Evolutionary conservation across 2,888 invertebrate genomes (phyloP).

Genomic region (Lydus trimaculatus): DNA sequence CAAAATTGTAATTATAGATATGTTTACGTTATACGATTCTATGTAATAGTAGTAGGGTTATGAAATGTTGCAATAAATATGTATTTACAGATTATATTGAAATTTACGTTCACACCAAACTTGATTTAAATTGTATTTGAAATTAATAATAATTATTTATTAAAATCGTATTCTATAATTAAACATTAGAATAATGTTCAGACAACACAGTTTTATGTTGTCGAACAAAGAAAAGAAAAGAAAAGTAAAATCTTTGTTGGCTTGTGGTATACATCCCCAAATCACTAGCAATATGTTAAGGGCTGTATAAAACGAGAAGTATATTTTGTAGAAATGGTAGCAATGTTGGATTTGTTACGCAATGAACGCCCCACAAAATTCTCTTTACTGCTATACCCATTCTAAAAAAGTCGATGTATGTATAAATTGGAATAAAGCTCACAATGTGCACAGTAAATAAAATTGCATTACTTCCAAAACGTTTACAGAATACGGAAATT

Average conservation of each 20-base stretch:
- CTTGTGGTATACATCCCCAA: not conserved
- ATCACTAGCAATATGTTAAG: not conserved
- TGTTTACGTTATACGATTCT: conserved; percentile 25
- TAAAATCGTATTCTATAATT: not conserved
- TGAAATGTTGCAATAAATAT: conserved; percentile 13
- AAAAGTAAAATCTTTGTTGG: too few species aligned
- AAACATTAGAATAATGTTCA: too few species aligned
- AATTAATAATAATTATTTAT: conserved; percentile 14
- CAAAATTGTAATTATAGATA: conserved; percentile 23
- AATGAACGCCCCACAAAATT: conserved; percentile 11
- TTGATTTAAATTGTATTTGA: conserved; percentile 16
- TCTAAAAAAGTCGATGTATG: not conserved
- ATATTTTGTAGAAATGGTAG: conserved; percentile 17
- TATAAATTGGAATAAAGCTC: not conserved
- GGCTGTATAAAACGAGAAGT: conserved; percentile 6
- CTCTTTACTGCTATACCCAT: not conserved
- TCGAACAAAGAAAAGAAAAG: too few species aligned
- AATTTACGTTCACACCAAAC: conserved; percentile 22
- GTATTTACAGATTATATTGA: conserved; percentile 18
- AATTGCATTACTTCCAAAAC: conserved; percentile 45
- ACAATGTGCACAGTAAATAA: conserved; percentile 37
- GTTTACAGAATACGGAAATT: conserved; percentile 42
- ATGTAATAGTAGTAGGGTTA: conserved; percentile 10
- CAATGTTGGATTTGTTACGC: conserved; percentile 20
- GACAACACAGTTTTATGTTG: too few species aligned